Evolutionary conservation across 2,113 vertebrate species (phyloP), one percentile per base, ranked within the genome.

Genomic region (Aptenodytes forsteri): DNA sequence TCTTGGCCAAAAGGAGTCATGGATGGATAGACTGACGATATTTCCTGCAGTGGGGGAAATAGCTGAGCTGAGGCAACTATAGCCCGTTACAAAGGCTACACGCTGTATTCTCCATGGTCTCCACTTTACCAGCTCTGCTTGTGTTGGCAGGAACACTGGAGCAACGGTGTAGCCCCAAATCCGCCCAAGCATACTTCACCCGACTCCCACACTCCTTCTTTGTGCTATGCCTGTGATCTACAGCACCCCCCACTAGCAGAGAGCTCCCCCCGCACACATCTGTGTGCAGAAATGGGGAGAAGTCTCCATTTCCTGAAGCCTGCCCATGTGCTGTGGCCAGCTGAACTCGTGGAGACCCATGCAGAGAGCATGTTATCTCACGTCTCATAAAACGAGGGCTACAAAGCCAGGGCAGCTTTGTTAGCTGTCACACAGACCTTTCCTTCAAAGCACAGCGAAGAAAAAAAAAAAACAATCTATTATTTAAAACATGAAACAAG

Each of bases 341-440:
- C 77, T 93, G 80, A 95, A 89, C 44, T 79, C 8, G 0, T 7
- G 59, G 81, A 89, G 83, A 91, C 56, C 65, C 77, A 49, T 20
- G 36, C 89, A 67, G 91, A 81, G 65, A 89, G 50, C 49, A 21
- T 52, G 46, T 71, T 92, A 71, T 49, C 92, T 87, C 79, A 80
- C 0, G 0, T 83, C 69, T 87, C 83, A 21, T 92, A 91, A 92
- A 94, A 82, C 0, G 3, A 70, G 44, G 47, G 52, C 76, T 95
- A 64, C 80, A 89, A 93, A 95, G 94, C 29, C 82, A 73, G 9
- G 29, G 62, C 49, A 80, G 84, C 58, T 95, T 64, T 77, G 34
- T 58, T 90, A 47, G 69, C 50, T 95, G 90, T 78, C 83, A 84
- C 65, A 47, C 72, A 95, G 86, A 70, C 54, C 67, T 66, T 90